phyloP scores from a whole-genome alignment of 2,888 invertebrate genomes.

The Tiliacea aurago region DNA sequence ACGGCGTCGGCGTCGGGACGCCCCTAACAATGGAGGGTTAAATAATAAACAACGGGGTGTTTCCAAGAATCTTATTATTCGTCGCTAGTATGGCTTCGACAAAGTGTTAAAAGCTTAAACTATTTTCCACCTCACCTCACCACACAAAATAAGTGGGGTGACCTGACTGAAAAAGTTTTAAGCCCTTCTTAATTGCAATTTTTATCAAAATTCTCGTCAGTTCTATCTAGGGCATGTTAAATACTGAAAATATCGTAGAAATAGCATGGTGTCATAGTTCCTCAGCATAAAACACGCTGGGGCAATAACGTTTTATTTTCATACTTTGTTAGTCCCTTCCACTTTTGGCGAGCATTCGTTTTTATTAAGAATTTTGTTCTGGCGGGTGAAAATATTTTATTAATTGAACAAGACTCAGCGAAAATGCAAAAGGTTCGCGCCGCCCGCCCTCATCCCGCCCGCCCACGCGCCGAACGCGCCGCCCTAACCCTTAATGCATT shows the following conservation, averaged over 20 bases:
- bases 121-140: neutral
- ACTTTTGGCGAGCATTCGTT: conserved; percentile 31
- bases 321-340: conserved; percentile 18
- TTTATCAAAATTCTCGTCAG: too few species aligned
- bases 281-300: neutral
- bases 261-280: too few species aligned
- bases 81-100: conserved; percentile 49
- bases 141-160: neutral
- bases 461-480: conserved; percentile 44
- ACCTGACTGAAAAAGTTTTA: neutral
- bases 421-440: conserved; percentile 67
- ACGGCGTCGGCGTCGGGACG: conserved; percentile 55
- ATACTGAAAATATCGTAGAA: neutral
- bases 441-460: conserved; percentile 61
- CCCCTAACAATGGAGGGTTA: conserved; percentile 67
- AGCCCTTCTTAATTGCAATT: neutral
- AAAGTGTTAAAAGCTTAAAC: conserved; percentile 35
- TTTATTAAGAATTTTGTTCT: conserved; percentile 54
- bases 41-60: conserved; percentile 71
- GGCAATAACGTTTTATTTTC: conserved; percentile 25
- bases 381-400: conserved; percentile 67
- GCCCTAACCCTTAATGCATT: conserved; percentile 59
- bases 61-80: conserved; percentile 62
- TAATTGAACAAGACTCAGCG: conserved; percentile 73
- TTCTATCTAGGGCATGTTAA: neutral